A percentile compares a stretch with the other conserved stretches of the same genome.
phyloP scores from a whole-genome alignment of 2,888 invertebrate genomes.

The Xylocampa areola region DNA sequence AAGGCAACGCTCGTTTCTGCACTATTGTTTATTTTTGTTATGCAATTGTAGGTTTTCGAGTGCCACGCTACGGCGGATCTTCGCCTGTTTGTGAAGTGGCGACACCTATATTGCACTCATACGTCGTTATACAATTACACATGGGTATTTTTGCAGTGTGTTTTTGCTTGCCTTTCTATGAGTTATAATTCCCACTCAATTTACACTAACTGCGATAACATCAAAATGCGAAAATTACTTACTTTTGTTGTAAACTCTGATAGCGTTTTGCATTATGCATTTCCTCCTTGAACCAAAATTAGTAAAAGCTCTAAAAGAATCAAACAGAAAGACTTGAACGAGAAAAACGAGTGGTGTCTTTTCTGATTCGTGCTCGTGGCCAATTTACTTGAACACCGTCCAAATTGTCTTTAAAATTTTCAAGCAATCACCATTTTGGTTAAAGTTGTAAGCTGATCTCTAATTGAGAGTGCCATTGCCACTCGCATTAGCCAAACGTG shows the following conservation, averaged over 20 bases:
- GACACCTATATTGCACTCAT: conserved; percentile 31
- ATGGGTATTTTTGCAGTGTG: too few species aligned
- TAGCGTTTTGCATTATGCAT: neutral
- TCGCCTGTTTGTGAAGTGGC: conserved; percentile 81
- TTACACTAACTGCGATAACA: neutral
- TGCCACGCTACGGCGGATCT: conserved; percentile 75
- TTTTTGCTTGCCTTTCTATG: too few species aligned
- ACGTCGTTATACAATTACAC: neutral
- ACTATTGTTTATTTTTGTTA: conserved; percentile 87
- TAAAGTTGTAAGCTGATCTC: conserved; percentile 41
- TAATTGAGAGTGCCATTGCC: conserved; percentile 40
- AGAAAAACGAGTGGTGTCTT: conserved; percentile 28
- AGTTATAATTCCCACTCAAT: too few species aligned
- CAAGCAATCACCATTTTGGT: conserved; percentile 52
- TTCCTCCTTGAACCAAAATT: conserved; percentile 6
- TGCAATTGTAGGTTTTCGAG: conserved; percentile 87
- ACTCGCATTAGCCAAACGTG: conserved; percentile 35
- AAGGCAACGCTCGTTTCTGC: conserved; percentile 84
- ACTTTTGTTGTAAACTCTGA: too few species aligned
- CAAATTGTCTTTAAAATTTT: conserved; percentile 48
- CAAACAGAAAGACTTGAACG: conserved; percentile 13
- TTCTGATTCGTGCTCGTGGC: conserved; percentile 30
- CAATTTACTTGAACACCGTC: conserved; percentile 47
- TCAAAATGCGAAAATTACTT: too few species aligned
- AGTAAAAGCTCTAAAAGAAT: conserved; percentile 1